Percentiles rank a stretch among this genome's conserved stretches.
Conservation (phyloP, 2,888 invertebrate genomes). For the Xestia sexstrigata region DNA sequence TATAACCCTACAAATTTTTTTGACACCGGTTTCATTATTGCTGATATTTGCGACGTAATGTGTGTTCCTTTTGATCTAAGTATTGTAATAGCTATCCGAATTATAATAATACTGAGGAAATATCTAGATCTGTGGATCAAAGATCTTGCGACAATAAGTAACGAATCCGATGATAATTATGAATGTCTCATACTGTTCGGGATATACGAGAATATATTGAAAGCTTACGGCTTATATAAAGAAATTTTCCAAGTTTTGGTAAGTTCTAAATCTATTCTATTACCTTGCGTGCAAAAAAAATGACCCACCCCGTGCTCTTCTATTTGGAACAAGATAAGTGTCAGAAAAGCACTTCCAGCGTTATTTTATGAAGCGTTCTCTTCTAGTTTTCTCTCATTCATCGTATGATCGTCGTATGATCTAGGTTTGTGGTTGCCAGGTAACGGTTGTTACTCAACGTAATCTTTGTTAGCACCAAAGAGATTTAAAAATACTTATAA, state of each 20-base stretch:
- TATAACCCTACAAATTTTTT: background rate
- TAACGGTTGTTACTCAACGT: no score
- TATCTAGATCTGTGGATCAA: conserved; percentile 23
- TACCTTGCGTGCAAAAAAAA: no score
- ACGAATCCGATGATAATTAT: background rate
- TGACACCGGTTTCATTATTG: background rate
- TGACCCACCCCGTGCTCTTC: no score
- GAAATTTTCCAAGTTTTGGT: conserved; percentile 27
- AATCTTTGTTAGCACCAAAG: no score
- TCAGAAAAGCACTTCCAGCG: no score
- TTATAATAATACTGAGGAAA: conserved; percentile 14
- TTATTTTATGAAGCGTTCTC: no score
- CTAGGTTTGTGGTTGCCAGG: no score
- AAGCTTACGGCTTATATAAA: conserved; percentile 8
- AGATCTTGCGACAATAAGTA: background rate
- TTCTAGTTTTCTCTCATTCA: no score
- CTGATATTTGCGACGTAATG: background rate
- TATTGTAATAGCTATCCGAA: conserved; percentile 8
- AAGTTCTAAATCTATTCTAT: background rate
- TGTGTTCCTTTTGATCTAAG: conserved; percentile 17
- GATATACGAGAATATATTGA: conserved; percentile 27
- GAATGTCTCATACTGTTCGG: background rate
- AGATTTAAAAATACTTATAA: no score
- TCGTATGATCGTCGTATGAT: no score
- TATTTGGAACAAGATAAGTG: no score